These are phyloP conservation scores for Lophius piscatorius DNA, from an alignment of 2,113 vertebrate genomes.

Conservation along the genomic window DNA sequence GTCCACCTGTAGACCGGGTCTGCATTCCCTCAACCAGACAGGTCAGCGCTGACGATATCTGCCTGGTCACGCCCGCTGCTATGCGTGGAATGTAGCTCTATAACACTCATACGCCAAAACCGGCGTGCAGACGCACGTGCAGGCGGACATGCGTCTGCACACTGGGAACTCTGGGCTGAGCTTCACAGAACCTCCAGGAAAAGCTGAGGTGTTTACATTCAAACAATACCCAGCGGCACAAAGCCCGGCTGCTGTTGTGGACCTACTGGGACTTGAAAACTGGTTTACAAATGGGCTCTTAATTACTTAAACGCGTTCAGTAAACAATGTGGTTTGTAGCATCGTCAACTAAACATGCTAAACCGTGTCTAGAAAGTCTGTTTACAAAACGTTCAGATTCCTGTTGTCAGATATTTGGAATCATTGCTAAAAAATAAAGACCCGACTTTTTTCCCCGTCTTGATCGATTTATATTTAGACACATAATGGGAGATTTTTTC, in stretches of 20 bases:
- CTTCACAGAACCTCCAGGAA: slow-evolving; percentile 46
- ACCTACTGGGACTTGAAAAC: slow-evolving; percentile 35
- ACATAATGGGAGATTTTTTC: too few relatives aligned
- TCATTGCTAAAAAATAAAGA: too few relatives aligned
- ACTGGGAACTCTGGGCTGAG: slow-evolving; percentile 12
- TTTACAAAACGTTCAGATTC: too few relatives aligned
- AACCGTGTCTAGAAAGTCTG: too few relatives aligned
- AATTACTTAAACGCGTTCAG: too few relatives aligned
- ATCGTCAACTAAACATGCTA: too few relatives aligned
- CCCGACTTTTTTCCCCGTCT: too few relatives aligned
- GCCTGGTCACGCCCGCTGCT: slow-evolving; percentile 46
- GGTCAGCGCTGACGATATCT: slow-evolving; percentile 35
- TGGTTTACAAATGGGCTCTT: slow-evolving; percentile 12
- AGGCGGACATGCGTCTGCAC: background rate
- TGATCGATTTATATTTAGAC: too few relatives aligned
- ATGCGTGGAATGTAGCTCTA: slow-evolving; percentile 41
- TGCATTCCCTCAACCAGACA: slow-evolving; percentile 20
- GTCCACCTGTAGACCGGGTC: slow-evolving; percentile 19
- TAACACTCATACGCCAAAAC: slow-evolving; percentile 3
- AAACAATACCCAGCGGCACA: slow-evolving; percentile 51
- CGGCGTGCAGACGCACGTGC: slow-evolving; percentile 4
- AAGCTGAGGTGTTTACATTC: slow-evolving; percentile 63
- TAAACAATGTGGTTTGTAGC: slow-evolving; percentile 15
- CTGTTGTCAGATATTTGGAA: too few relatives aligned
- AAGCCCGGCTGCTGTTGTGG: slow-evolving; percentile 41